A percentile compares a stretch with the other conserved stretches of the same genome.
phyloP scores from a whole-genome alignment of 2,888 invertebrate species.

The Asteroscopus sphinx region DNA sequence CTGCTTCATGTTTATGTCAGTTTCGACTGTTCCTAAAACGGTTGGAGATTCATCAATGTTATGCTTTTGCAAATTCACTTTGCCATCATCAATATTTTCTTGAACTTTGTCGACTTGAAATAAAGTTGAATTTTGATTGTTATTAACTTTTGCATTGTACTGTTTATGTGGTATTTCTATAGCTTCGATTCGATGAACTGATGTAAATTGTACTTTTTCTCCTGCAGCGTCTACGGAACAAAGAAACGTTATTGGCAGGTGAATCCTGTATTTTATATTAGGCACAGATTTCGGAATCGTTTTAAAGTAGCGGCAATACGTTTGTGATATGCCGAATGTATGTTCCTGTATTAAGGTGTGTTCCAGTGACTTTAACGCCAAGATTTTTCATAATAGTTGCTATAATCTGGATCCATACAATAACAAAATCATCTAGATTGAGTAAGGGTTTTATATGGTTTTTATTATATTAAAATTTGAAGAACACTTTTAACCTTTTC shows the following conservation, averaged over 20 bases:
- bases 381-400: neutral
- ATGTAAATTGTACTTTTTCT: constrained; percentile 79
- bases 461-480: no score
- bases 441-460: neutral
- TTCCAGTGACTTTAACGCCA: neutral
- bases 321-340: constrained; percentile 55
- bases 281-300: constrained; percentile 69
- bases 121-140: constrained; percentile 19
- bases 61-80: constrained; percentile 61
- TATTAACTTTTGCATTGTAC: constrained; percentile 19
- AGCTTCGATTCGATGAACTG: constrained; percentile 79
- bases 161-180: constrained; percentile 59
- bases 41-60: constrained; percentile 84
- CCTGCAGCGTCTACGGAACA: constrained; percentile 74
- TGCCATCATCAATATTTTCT: constrained; percentile 4
- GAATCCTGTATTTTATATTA: constrained; percentile 83
- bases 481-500: no score
- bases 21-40: constrained; percentile 82
- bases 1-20: constrained; percentile 80
- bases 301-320: constrained; percentile 65
- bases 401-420: neutral
- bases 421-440: neutral
- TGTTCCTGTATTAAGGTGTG: constrained; percentile 28
- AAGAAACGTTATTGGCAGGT: constrained; percentile 84
- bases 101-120: constrained; percentile 2